Evolutionary conservation across 2,113 vertebrate genomes (phyloP).

Genomic region (rat (Rattus norvegicus)): DNA sequence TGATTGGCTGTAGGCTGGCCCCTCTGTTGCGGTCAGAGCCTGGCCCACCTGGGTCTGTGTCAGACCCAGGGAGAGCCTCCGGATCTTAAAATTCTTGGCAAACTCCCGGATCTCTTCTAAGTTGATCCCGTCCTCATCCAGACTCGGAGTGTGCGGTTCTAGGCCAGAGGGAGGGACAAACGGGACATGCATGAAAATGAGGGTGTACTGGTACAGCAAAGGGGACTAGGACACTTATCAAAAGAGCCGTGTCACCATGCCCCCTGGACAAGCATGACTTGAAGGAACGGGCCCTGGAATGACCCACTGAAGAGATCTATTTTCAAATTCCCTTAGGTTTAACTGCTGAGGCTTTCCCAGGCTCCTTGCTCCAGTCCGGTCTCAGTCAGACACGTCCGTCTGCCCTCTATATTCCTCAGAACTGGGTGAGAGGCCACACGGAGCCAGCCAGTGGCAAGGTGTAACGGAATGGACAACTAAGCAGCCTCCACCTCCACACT

Average conservation of each 20-base stretch:
- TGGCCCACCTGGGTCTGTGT: conserved; percentile 99
- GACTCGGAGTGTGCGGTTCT: conserved; percentile 90
- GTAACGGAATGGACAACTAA: neutral
- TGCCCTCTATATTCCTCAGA: conserved; percentile 17
- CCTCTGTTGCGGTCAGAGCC: conserved; percentile 96
- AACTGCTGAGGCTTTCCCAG: neutral
- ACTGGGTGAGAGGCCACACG: neutral
- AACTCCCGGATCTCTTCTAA: conserved; percentile 98
- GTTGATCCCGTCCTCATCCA: conserved; percentile 95
- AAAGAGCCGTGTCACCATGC: neutral
- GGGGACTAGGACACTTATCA: neutral
- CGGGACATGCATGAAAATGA: neutral
- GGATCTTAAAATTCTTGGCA: conserved; percentile 99
- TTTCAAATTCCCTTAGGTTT: neutral
- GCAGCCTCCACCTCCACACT: neutral
- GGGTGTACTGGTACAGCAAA: neutral
- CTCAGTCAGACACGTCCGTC: conserved; percentile 1
- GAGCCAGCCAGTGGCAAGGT: neutral
- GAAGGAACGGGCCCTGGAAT: neutral
- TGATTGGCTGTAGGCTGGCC: conserved; percentile 97
- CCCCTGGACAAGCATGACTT: neutral
- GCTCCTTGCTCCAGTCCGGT: neutral
- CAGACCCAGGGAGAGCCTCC: conserved; percentile 94
- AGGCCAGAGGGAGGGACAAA: conserved; percentile 62
- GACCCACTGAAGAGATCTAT: neutral